Percentiles rank a stretch among this genome's conserved stretches.
Evolutionary conservation across 2,888 invertebrate species (phyloP).

Genomic region (Sinodicranocentrus sp.): DNA sequence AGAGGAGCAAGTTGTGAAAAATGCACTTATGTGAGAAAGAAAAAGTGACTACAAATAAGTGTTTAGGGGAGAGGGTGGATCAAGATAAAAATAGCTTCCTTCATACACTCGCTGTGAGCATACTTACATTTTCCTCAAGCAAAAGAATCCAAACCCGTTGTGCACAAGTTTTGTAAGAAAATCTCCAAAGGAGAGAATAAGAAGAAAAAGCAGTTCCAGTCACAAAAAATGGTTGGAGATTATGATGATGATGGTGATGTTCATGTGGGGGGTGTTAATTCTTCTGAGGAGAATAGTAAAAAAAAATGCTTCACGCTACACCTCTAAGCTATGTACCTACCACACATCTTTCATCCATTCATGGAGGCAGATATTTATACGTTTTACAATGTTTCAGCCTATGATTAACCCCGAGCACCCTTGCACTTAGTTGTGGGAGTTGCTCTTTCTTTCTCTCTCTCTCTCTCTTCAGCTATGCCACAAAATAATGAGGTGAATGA

Average conservation of each 20-base stretch:
- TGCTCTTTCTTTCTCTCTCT: not conserved
- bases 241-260: constrained; percentile 24
- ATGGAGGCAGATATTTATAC: constrained; percentile 57
- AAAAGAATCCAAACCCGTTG: not conserved
- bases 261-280: constrained; percentile 68
- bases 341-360: constrained; percentile 54
- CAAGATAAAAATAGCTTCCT: constrained; percentile 63
- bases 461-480: not conserved
- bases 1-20: too few species aligned
- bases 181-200: not conserved
- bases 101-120: not conserved
- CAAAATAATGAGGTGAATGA: constrained; percentile 11
- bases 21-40: not conserved
- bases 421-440: constrained; percentile 56
- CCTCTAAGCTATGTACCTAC: constrained; percentile 64
- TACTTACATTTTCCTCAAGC: not conserved
- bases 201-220: constrained; percentile 34
- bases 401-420: constrained; percentile 55
- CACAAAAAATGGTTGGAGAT: constrained; percentile 36
- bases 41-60: constrained; percentile 21
- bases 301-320: constrained; percentile 62
- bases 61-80: constrained; percentile 47
- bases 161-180: too few species aligned
- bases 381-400: constrained; percentile 48
- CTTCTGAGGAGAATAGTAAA: constrained; percentile 43